Percentiles rank a stretch among this genome's conserved stretches.
Conservation (phyloP, 1,140 invertebrate species). For the Mya arenaria region DNA sequence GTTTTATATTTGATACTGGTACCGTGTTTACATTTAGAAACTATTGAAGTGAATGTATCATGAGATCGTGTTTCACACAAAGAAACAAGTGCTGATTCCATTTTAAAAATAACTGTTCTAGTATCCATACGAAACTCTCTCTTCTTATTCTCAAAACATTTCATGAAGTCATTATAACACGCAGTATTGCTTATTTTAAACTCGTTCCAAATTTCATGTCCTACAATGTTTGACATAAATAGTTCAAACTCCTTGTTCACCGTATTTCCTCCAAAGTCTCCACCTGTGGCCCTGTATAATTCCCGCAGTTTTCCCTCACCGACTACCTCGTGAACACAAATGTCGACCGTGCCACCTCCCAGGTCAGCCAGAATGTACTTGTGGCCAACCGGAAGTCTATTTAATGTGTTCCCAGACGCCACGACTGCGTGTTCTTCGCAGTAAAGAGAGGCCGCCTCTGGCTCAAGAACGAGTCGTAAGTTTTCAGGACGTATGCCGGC, state of each 20-base stretch:
- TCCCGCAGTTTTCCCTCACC: background rate
- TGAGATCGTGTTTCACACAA: background rate
- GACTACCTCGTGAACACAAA: constrained; percentile 18
- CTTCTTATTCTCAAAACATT: constrained; percentile 23
- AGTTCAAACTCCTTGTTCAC: background rate
- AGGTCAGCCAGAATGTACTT: constrained; percentile 54
- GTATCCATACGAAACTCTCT: background rate
- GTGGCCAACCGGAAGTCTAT: constrained; percentile 16
- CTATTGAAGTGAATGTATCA: background rate
- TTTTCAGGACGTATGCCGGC: constrained; percentile 48
- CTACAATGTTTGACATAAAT: constrained; percentile 1
- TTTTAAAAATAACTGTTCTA: background rate
- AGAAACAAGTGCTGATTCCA: background rate
- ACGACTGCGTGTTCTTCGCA: constrained; percentile 22
- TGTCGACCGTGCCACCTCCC: constrained; percentile 38
- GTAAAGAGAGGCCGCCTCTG: constrained; percentile 56
- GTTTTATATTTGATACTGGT: background rate
- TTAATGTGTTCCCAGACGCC: no score
- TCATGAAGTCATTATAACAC: background rate
- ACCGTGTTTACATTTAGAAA: background rate
- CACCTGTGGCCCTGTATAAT: background rate
- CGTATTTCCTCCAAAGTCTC: background rate
- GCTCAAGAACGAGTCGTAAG: constrained; percentile 53
- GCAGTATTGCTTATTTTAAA: constrained; percentile 2
- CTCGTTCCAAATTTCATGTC: background rate